These are phyloP conservation scores for Adela reaumurella DNA, from an alignment of 2,888 invertebrate genomes.

Conservation along the genomic window DNA sequence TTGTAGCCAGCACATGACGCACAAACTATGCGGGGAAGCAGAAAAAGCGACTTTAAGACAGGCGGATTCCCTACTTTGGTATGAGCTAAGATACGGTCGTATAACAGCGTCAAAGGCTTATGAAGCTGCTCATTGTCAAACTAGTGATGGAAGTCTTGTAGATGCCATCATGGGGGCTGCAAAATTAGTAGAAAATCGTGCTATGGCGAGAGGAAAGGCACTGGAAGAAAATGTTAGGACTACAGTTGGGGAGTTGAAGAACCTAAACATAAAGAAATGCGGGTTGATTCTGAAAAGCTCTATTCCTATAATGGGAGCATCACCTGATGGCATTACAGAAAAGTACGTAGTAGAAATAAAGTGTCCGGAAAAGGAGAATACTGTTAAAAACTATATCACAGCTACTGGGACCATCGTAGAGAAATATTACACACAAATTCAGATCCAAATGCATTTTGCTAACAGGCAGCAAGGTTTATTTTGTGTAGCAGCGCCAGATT, in stretches of 20 bases:
- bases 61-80: background rate
- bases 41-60: background rate
- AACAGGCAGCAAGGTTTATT: background rate
- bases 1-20: no score
- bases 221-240: conserved; percentile 1
- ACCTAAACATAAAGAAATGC: conserved; percentile 3
- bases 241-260: no score
- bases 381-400: background rate
- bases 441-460: background rate
- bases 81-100: no score
- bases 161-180: no score
- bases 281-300: background rate
- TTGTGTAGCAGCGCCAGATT: no score
- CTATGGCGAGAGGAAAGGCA: background rate
- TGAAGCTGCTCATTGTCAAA: no score
- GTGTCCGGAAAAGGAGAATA: background rate
- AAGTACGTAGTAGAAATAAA: background rate
- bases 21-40: no score
- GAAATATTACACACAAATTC: background rate
- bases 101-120: no score
- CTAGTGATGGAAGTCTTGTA: no score
- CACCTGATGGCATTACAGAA: conserved; percentile 7
- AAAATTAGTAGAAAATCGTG: no score
- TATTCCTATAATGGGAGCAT: conserved; percentile 8
- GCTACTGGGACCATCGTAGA: background rate